Base-by-base conservation (phyloP, 2,888 invertebrate species). In the Pegoplata infirma region DNA sequence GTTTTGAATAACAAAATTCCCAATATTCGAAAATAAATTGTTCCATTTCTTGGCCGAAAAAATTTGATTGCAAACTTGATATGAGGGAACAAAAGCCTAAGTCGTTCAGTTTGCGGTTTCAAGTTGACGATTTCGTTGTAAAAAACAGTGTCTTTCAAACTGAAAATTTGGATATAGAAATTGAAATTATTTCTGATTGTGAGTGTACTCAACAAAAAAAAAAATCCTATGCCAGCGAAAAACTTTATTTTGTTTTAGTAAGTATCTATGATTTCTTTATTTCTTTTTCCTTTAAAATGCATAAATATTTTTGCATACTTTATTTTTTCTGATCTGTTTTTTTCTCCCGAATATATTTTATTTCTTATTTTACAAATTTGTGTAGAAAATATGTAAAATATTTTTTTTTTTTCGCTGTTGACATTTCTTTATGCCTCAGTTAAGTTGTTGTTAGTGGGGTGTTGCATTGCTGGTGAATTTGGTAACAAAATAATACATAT, bases 301-400 rank as follows among this genome's bases (percentile, higher is more conserved):
- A 44, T 21, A 56, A 68, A 56, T 56, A 56, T 63, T 75, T 55
- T 63, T 56, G 61, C 61, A 63, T 74, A 67, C 14, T 21, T 49
- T 51, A 47, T 47, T 61, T 58, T 56, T 40, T 47, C 12, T 1
- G 5, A 12, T n/a, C n/a, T 66, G 46, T 25, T 17, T 16, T 25
- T 61, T 55, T 17, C 19, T n/a, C 14, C 12, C 23, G 14, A 23
- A 23, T 14, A n/a, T n/a, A n/a, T n/a, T 16, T 40, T n/a, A 16
- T 44, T 64, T 78, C 36, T 32, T n/a, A n/a, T n/a, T 58, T 46
- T n/a, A 49, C 40, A 69, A 78, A 78, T 74, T 67, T 72, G 49
- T 77, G 32, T 21, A 63, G 55, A 55, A 75, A 74, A 71, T 79
- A 61, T 73, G 55, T 32, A 71, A 74, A 75, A 63, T 51, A 59